Base-by-base conservation (phyloP, 1,140 invertebrate genomes). In the Andrena cerasifolii region DNA sequence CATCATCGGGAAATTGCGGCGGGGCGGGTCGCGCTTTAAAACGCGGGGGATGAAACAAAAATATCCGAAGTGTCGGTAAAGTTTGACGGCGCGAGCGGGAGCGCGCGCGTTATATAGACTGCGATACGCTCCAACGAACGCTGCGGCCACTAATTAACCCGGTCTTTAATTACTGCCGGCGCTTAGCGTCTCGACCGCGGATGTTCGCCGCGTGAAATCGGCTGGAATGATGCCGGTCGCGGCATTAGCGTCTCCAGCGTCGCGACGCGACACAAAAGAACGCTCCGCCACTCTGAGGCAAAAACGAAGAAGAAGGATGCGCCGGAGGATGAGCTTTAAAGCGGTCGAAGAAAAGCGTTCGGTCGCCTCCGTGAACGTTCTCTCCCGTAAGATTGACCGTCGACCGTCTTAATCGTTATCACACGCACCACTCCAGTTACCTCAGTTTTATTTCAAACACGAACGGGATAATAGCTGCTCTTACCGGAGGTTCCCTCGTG, bases 121-220 rank as follows among this genome's bases (percentile, higher is more conserved):
- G n/a, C 21, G 54, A 53, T 40, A 71, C 65, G 67, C 56, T 21
- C 53, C 51, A 68, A 68, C 73, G 53, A 68, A 53, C 63, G 28
- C 53, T 16, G 63, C 73, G 49, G 26, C 62, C 78, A 70, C 77
- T 83, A 83, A 70, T 74, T 79, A 82, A 83, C 45, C 58, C 33
- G 26, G 40, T 28, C 67, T 75, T 47, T 80, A 83, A 83, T 84
- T 84, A 83, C 65, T 53, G 31, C 61, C 45, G 47, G 24, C 16
- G 54, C 49, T 72, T 78, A 82, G 66, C 61, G 62, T 78, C 75
- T 59, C 67, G 79, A 78, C 26, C 62, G 54, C 61, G 65, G 28
- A 67, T 54, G 31, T 77, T 81, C 59, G 61, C 31, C 31, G 51
- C 67, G 67, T 67, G 53, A 83, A 83, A 78, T 78, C 80, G 67